Conservation (phyloP, 1,140 invertebrate genomes). For the Zaprionus camerounensis region DNA sequence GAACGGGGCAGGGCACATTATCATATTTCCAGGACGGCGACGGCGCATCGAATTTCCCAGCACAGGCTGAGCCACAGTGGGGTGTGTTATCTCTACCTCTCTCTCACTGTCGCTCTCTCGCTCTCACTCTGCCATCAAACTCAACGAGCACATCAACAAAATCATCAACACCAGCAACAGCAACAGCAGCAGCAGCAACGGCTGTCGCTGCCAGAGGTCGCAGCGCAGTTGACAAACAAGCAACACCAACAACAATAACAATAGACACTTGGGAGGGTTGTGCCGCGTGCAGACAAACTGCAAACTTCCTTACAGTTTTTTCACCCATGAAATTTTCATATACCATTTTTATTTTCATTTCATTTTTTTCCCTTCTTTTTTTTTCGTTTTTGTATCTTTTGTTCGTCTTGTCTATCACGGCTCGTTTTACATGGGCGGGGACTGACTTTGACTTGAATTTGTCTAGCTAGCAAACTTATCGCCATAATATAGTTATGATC, state of each 20-base stretch:
- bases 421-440: conserved; percentile 60
- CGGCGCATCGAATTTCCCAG: conserved; percentile 77
- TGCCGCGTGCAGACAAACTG: conserved; percentile 68
- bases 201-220: conserved; percentile 53
- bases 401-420: conserved; percentile 5
- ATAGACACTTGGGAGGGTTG: conserved; percentile 50
- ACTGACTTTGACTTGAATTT: conserved; percentile 68
- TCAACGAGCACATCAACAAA: conserved; percentile 77
- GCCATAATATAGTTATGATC: conserved; percentile 75
- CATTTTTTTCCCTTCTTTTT: conserved; percentile 19
- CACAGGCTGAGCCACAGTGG: neutral
- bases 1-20: conserved; percentile 54
- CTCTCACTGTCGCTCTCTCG: conserved; percentile 8
- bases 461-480: conserved; percentile 71
- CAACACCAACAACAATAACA: conserved; percentile 69
- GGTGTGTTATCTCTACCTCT: neutral
- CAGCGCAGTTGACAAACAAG: conserved; percentile 81
- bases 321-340: conserved; percentile 49
- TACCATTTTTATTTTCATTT: conserved; percentile 32
- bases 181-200: conserved; percentile 22
- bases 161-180: conserved; percentile 76
- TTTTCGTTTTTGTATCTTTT: conserved; percentile 4
- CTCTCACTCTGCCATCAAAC: conserved; percentile 48
- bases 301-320: conserved; percentile 62
- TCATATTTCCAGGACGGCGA: conserved; percentile 76